Conservation (phyloP, 2,113 vertebrate genomes). For the Paramisgurnus dabryanus region DNA sequence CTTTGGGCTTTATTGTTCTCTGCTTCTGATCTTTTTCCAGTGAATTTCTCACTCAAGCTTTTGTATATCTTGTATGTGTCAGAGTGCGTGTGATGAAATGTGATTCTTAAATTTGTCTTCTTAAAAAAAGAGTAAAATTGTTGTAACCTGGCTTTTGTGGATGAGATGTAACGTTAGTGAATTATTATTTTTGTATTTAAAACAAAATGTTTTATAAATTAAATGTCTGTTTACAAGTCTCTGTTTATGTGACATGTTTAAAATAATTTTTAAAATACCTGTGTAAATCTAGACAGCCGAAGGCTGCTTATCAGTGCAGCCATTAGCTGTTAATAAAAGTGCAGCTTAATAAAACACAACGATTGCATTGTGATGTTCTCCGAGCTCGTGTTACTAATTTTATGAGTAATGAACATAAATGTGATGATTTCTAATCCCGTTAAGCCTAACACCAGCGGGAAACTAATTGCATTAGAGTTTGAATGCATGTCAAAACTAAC, state of each 20-base stretch:
- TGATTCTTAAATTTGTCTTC: neutral
- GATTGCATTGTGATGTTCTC: neutral
- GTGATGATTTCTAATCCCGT: conserved; percentile 30
- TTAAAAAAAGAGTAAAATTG: neutral
- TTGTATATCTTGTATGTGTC: neutral
- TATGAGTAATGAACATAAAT: conserved; percentile 15
- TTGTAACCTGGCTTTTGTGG: neutral
- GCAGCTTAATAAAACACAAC: neutral
- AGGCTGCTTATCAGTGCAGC: neutral
- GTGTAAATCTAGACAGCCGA: neutral
- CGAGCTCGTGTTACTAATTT: conserved; percentile 16
- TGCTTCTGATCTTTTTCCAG: neutral
- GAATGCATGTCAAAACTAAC: conserved; percentile 36
- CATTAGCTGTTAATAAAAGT: neutral
- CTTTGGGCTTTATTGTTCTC: neutral
- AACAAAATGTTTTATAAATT: conserved; percentile 22
- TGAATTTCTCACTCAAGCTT: neutral
- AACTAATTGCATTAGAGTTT: conserved; percentile 39
- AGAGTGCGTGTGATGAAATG: neutral
- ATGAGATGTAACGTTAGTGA: conserved; percentile 6
- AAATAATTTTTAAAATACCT: neutral
- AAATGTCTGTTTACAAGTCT: conserved; percentile 5
- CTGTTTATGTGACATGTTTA: neutral
- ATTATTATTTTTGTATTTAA: conserved; percentile 42
- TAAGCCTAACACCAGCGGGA: conserved; percentile 14